Conservation (phyloP, 1,140 invertebrate genomes). For the Paraescarpia echinospica region DNA sequence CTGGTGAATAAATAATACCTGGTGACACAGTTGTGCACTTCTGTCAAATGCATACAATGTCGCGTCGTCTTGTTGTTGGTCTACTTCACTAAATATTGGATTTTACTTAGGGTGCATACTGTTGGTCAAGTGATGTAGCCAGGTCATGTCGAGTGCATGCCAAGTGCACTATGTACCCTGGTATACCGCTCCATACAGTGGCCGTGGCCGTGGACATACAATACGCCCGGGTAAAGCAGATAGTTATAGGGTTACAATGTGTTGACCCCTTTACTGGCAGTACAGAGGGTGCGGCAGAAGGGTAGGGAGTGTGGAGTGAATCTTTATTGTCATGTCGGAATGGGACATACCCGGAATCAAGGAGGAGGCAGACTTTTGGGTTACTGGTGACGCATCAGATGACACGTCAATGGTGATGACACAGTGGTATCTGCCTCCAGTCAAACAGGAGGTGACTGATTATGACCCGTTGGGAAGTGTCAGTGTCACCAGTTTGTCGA, state of each 20-base stretch:
- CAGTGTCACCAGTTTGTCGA: not conserved
- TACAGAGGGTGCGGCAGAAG: not conserved
- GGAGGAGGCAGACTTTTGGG: not conserved
- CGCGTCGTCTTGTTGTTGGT: not conserved
- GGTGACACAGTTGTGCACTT: too few relatives aligned
- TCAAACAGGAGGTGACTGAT: not conserved
- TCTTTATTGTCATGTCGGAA: not conserved
- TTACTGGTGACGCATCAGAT: not conserved
- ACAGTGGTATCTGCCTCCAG: not conserved
- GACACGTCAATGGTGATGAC: not conserved
- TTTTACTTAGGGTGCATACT: not conserved
- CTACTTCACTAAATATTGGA: not conserved
- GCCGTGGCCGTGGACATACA: not conserved
- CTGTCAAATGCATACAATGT: not conserved
- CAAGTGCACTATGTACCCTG: not conserved
- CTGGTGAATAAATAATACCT: too few relatives aligned
- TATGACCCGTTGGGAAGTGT: not conserved
- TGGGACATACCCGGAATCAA: not conserved
- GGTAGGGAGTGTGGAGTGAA: too few relatives aligned
- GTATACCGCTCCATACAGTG: not conserved
- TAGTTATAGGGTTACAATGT: not conserved
- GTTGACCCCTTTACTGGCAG: not conserved
- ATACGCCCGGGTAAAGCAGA: not conserved
- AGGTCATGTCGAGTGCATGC: not conserved
- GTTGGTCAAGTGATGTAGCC: not conserved